Evolutionary conservation across 2,888 invertebrate genomes (phyloP).

Genomic region (Rhamnusium bicolor): DNA sequence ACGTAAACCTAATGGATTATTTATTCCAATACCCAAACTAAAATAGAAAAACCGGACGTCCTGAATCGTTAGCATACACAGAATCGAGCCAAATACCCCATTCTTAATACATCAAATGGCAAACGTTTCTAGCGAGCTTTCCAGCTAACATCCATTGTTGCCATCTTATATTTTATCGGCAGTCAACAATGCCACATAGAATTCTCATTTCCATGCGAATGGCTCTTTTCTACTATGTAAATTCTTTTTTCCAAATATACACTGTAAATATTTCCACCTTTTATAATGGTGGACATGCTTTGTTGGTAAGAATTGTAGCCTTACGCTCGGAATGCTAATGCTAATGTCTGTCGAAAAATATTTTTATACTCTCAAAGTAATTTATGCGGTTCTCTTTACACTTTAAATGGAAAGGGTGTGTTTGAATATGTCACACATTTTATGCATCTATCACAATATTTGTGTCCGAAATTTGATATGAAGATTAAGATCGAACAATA

Average conservation of each 20-base stretch:
- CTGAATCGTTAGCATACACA: conserved; percentile 68
- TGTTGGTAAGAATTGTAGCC: conserved; percentile 62
- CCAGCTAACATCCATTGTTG: conserved; percentile 69
- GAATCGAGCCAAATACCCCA: conserved; percentile 65
- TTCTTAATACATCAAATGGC: conserved; percentile 66
- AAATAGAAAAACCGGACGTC: conserved; percentile 70
- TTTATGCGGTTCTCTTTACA: conserved; percentile 14
- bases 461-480: neutral
- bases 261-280: conserved; percentile 70
- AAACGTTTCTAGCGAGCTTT: conserved; percentile 56
- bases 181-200: conserved; percentile 68
- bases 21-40: conserved; percentile 65
- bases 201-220: conserved; percentile 71
- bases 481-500: neutral
- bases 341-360: conserved; percentile 40
- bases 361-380: conserved; percentile 17
- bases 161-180: conserved; percentile 72
- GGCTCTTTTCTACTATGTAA: conserved; percentile 70
- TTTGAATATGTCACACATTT: conserved; percentile 5
- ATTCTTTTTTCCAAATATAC: conserved; percentile 68
- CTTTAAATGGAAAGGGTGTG: conserved; percentile 5
- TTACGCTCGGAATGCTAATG: conserved; percentile 57
- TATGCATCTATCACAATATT: conserved; percentile 1
- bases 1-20: conserved; percentile 66
- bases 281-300: conserved; percentile 66